Evolutionary conservation across 1,140 invertebrate species (phyloP).

Genomic region (Ceratoteleas bidentatus): DNA sequence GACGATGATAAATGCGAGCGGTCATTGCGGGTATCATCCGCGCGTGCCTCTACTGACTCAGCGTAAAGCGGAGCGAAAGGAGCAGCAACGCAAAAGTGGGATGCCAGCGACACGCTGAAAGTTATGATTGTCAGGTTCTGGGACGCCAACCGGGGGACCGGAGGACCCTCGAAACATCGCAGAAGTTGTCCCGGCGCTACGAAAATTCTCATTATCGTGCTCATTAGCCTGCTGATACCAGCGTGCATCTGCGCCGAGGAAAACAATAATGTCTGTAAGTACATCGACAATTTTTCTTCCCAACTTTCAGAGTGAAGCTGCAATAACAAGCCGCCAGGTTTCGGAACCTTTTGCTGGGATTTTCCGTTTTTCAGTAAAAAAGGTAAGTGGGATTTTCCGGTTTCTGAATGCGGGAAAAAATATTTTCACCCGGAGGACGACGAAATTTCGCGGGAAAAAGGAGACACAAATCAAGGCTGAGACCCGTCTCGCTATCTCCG

Average conservation of each 20-base stretch:
- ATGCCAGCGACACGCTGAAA: conserved; percentile 47
- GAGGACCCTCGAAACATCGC: conserved; percentile 55
- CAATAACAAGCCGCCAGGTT: too few relatives aligned
- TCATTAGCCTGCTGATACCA: conserved; percentile 57
- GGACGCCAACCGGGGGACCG: conserved; percentile 57
- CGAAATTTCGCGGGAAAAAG: too few relatives aligned
- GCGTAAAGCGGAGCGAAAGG: conserved; percentile 19
- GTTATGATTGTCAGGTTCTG: conserved; percentile 69
- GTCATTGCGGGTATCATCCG: conserved; percentile 35
- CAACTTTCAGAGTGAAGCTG: too few relatives aligned
- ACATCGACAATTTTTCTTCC: neutral
- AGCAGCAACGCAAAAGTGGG: conserved; percentile 35
- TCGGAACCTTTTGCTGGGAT: too few relatives aligned
- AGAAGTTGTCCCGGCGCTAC: conserved; percentile 18
- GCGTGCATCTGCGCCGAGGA: conserved; percentile 68
- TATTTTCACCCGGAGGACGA: too few relatives aligned
- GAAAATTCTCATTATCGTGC: conserved; percentile 21
- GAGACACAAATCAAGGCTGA: too few relatives aligned
- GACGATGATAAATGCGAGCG: conserved; percentile 41
- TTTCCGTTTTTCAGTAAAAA: too few relatives aligned
- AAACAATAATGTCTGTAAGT: conserved; percentile 75
- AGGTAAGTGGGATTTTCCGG: too few relatives aligned
- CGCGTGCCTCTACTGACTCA: conserved; percentile 26
- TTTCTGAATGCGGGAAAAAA: too few relatives aligned
- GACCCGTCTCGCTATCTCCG: too few relatives aligned